phyloP scores from a whole-genome alignment of 1,140 invertebrate species.

The Ptiloglossa arizonensis region DNA sequence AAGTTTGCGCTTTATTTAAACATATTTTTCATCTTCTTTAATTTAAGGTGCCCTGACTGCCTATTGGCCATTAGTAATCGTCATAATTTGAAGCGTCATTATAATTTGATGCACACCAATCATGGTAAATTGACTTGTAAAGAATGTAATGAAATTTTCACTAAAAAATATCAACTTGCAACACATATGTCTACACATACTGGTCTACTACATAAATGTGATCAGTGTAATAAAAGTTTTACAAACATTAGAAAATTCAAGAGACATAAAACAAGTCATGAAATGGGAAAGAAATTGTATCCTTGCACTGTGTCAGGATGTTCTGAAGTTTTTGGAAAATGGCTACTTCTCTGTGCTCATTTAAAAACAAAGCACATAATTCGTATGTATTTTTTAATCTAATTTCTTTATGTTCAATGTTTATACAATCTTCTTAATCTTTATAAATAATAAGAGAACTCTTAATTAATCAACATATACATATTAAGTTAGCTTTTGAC shows the following conservation, averaged over 20 bases:
- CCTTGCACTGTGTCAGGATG: slow-evolving; percentile 49
- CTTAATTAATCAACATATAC: too few relatives aligned
- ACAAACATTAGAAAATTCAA: slow-evolving; percentile 33
- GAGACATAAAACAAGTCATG: slow-evolving; percentile 54
- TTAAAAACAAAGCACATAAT: slow-evolving; percentile 50
- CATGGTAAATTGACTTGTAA: slow-evolving; percentile 58
- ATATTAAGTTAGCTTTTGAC: too few relatives aligned
- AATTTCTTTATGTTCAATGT: neutral
- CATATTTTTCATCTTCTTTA: slow-evolving; percentile 17
- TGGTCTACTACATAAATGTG: slow-evolving; percentile 49
- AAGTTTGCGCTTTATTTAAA: slow-evolving; percentile 28
- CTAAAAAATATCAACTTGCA: slow-evolving; percentile 56
- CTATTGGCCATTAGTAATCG: slow-evolving; percentile 5
- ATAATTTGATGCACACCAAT: slow-evolving; percentile 54
- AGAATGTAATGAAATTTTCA: slow-evolving; percentile 63
- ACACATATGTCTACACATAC: slow-evolving; percentile 60
- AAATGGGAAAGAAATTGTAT: slow-evolving; percentile 45
- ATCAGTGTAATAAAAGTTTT: slow-evolving; percentile 50
- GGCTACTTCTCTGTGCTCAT: slow-evolving; percentile 40
- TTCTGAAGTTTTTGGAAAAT: slow-evolving; percentile 55
- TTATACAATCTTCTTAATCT: neutral
- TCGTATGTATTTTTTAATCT: slow-evolving; percentile 39
- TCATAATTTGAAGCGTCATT: slow-evolving; percentile 69
- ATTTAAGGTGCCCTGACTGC: slow-evolving; percentile 47
- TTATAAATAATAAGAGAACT: neutral